A percentile compares a stretch with the other conserved stretches of the same genome.
Conservation (phyloP, 2,113 vertebrate species). For the Rattus norvegicus region DNA sequence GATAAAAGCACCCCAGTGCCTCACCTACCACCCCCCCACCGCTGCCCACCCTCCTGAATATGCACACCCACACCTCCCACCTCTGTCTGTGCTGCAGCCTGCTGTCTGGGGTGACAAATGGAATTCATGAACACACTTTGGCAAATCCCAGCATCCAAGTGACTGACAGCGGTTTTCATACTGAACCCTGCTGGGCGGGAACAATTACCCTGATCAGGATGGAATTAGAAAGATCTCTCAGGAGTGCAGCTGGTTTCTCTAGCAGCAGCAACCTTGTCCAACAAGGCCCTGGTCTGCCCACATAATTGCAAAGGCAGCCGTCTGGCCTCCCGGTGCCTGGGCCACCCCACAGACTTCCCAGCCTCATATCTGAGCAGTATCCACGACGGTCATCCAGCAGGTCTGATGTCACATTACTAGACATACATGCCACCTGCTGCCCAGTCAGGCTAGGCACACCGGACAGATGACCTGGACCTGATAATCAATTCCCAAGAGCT, state of each 20-base stretch:
- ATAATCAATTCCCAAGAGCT: neutral
- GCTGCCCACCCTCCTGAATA: neutral
- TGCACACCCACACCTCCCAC: neutral
- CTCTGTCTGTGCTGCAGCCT: slow-evolving; percentile 16
- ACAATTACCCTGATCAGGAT: neutral
- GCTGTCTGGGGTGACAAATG: slow-evolving; percentile 13
- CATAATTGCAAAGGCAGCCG: neutral
- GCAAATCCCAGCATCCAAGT: slow-evolving; percentile 44
- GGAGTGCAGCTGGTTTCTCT: neutral
- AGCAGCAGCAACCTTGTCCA: neutral
- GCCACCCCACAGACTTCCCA: neutral
- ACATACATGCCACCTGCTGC: neutral
- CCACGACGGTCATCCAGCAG: neutral
- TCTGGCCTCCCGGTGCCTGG: neutral
- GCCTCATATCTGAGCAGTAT: neutral
- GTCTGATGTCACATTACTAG: fast-evolving
- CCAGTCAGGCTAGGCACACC: neutral
- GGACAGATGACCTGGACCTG: neutral
- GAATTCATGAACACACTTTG: slow-evolving; percentile 45
- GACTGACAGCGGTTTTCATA: slow-evolving; percentile 54
- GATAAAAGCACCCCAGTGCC: neutral
- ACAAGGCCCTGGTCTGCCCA: neutral
- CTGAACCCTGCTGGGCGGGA: slow-evolving; percentile 32
- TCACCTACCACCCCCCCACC: too few relatives aligned
- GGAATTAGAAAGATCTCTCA: slow-evolving; percentile 25